Base-by-base conservation (phyloP, 2,888 invertebrate species). In the Nemoura dubitans region DNA sequence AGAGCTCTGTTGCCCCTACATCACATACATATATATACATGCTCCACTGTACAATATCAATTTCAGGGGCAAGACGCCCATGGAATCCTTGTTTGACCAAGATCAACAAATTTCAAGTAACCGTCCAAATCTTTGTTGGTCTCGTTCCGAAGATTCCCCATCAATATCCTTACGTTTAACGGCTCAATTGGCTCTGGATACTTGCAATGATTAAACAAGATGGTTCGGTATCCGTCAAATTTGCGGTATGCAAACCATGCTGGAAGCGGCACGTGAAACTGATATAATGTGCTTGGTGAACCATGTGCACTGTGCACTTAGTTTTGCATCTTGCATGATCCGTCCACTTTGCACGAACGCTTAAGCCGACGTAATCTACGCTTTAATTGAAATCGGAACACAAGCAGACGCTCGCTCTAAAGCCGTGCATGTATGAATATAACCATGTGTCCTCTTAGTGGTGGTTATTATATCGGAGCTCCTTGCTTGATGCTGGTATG, bases 331-430 rank as follows among this genome's bases (percentile, higher is more conserved):
- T 7, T 59, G 59, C 59, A 59, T 59, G 59, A 59, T 59, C 59
- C 59, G 21, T 59, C 59, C 21, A 59, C 59, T 59, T 59, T 10
- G 59, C 59, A 59, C 59, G 59, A 7, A 7, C 59, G 21, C 59
- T 59, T 59, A 59, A 59, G 59, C 59, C 59, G 59, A 2, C 59
- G 59, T 59, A 59, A 59, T 59, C 59, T 14, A 21, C 21, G 59
- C 59, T 59, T 59, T 59, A 59, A 59, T 59, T 59, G 59, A 59
- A 59, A 59, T 59, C 59, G 3, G 59, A 59, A 59, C 59, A 59
- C 59, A 21, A 59, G 14, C 14, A 14, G 16, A 59, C 2, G 21
- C 59, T 2, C n/a, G n/a, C n/a, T n/a, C n/a, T n/a, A n/a, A n/a
- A n/a, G 59, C 59, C 59, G 16, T 16, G 59, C 16, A 59, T 21